Conservation (phyloP, 2,888 invertebrate genomes). For the Hemaris fuciformis region DNA sequence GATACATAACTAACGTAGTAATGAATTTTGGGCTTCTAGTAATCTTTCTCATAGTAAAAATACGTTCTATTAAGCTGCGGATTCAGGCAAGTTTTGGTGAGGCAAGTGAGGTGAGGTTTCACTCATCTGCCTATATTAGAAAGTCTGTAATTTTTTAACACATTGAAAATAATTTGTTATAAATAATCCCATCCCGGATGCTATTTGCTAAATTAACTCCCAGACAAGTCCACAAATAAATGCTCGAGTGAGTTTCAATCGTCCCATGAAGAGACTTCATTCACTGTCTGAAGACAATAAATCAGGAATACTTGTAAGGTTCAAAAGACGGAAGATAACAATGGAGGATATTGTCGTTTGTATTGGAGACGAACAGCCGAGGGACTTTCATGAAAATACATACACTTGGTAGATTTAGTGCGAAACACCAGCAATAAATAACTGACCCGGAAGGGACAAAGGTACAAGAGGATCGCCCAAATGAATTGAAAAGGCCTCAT, state of each 20-base stretch:
- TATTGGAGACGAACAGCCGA: constrained; percentile 32
- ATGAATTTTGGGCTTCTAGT: too few species aligned
- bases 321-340: constrained; percentile 30
- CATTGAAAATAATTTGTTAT: background rate
- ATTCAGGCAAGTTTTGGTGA: too few species aligned
- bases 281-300: constrained; percentile 15
- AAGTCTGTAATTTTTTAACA: too few species aligned
- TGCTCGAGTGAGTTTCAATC: background rate
- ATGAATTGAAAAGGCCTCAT: constrained; percentile 79
- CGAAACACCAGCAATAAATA: constrained; percentile 75
- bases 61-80: too few species aligned
- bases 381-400: constrained; percentile 53
- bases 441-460: constrained; percentile 78
- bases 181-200: background rate
- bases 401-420: constrained; percentile 61
- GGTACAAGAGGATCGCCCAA: constrained; percentile 72
- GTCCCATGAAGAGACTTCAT: background rate
- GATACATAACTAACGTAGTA: too few species aligned
- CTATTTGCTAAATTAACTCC: background rate
- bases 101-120: too few species aligned
- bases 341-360: constrained; percentile 45
- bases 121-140: too few species aligned
- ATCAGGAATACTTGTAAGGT: constrained; percentile 30
- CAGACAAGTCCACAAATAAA: background rate
- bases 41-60: too few species aligned